Evolutionary conservation across 1,140 invertebrate species (phyloP).

Genomic region (Diorhabda sublineata): DNA sequence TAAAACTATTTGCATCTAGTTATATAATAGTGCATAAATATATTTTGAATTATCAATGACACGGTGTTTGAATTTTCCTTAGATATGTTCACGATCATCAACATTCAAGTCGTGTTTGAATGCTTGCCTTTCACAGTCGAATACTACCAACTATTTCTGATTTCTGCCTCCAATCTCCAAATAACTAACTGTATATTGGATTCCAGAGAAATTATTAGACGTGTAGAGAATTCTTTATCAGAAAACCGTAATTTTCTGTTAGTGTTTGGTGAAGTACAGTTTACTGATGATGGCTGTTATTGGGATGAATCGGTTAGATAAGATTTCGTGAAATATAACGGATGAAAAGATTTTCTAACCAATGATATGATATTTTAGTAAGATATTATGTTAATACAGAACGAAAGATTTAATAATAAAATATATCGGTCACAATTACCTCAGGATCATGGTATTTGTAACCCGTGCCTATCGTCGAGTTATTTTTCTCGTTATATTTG

Average conservation of each 20-base stretch:
- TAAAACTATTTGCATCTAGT: too few relatives aligned
- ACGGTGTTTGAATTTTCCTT: background rate
- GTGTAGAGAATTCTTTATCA: background rate
- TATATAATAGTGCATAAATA: too few relatives aligned
- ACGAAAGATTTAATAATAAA: too few relatives aligned
- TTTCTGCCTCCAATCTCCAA: background rate
- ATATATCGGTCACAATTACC: too few relatives aligned
- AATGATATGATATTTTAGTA: background rate
- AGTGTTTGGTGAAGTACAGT: background rate
- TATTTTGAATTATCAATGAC: too few relatives aligned
- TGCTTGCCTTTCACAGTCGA: background rate
- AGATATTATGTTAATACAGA: background rate
- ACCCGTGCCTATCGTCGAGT: background rate
- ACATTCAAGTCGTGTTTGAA: background rate
- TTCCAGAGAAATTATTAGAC: background rate
- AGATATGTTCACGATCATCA: background rate
- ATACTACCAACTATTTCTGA: background rate
- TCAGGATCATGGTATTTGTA: too few relatives aligned
- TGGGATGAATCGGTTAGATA: background rate
- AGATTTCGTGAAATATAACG: background rate
- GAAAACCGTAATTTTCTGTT: background rate
- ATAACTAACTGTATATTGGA: constrained; percentile 2
- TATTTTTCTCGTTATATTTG: background rate
- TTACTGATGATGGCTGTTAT: background rate
- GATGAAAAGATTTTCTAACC: background rate